Evolutionary conservation across 2,797 vertebrate species (phyloP), one percentile per base, ranked within the genome.

Genomic region (Argentina silus): DNA sequence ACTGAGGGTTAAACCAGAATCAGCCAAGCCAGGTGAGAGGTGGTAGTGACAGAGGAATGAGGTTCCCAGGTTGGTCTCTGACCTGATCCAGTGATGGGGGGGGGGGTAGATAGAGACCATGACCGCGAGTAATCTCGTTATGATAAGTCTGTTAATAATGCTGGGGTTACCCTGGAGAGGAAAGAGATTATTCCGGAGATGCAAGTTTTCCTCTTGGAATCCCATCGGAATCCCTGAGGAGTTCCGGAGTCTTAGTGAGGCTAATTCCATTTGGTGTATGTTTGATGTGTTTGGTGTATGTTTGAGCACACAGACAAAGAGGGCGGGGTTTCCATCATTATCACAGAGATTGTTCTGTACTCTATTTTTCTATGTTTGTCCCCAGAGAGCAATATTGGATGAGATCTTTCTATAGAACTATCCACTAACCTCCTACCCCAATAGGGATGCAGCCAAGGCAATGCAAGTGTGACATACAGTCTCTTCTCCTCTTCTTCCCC

Each of bases 71-170:
- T 87, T 84, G 74, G 67, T 74, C 63, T 36, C 27, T 36, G 4
- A 4, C 27, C 27, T 36, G 27, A 36, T 36, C 27, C 27, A 36
- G 27, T 36, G 78, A 80, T 78, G 88, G 86, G 74, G 80, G 83
- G 84, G 85, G 87, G 71, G 75, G 83, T 75, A 80, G 67, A 70
- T 73, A 62, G 69, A 77, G 69, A 85, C 77, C 76, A 73, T 81
- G 78, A 82, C 14, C 10, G 27, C 14, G 14, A 67, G 78, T 90
- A 91, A 92, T 91, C 90, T 77, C 14, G 67, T 90, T 88, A 88
- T 87, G 79, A 87, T 85, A 86, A 89, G 59, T 84, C 83, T 74
- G 83, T 86, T 89, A 84, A 87, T 87, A 89, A 81, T 7, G 43
- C 55, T 68, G 27, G 73, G 77, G 55, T 75, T 70, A 70, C 75